Evolutionary conservation across 2,797 vertebrate species (phyloP).

Genomic region (Gymnopithys bicolor): DNA sequence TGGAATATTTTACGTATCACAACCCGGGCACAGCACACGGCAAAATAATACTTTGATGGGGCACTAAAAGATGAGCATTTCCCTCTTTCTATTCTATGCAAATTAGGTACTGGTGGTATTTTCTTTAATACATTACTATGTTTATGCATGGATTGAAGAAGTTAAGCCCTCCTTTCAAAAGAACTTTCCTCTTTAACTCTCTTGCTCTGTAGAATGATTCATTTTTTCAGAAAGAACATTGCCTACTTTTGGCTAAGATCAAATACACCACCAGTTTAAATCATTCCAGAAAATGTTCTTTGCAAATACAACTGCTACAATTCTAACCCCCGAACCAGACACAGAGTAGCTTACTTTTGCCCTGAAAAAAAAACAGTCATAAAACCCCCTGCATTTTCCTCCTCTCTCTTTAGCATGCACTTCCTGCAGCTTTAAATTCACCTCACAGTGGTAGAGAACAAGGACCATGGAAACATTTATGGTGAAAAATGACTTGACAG

Average conservation of each 20-base stretch:
- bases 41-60: neutral
- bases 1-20: neutral
- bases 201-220: conserved; percentile 10
- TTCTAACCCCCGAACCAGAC: neutral
- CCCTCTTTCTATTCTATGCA: neutral
- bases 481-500: neutral
- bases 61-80: neutral
- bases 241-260: conserved; percentile 29
- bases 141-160: neutral
- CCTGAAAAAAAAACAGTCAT: neutral
- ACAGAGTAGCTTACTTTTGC: neutral
- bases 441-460: neutral
- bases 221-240: conserved; percentile 20
- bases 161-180: neutral
- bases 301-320: neutral
- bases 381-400: neutral
- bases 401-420: neutral
- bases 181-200: neutral
- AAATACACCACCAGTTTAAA: conserved; percentile 4
- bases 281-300: conserved; percentile 13
- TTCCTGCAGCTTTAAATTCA: neutral
- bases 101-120: neutral
- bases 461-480: fast-evolving
- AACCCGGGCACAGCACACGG: neutral
- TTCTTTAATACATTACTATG: neutral